These are phyloP conservation scores for Hiodon tergisus DNA, from an alignment of 2,113 vertebrate species.

Conservation along the genomic window DNA sequence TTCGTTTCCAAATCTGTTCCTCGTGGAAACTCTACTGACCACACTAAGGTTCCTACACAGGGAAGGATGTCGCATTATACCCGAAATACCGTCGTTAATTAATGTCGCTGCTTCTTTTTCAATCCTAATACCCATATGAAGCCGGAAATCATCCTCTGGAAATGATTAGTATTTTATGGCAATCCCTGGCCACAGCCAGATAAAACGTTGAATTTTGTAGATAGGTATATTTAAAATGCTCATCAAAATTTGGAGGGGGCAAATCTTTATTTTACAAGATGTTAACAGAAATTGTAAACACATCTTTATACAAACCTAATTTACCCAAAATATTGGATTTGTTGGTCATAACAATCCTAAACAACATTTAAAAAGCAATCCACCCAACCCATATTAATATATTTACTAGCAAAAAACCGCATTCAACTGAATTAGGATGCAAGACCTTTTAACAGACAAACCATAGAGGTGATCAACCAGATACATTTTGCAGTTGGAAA, in stretches of 20 bases:
- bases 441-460: neutral
- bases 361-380: too few species aligned
- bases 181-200: too few species aligned
- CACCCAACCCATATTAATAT: too few species aligned
- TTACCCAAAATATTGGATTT: neutral
- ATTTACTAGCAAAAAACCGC: too few species aligned
- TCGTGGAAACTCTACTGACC: neutral
- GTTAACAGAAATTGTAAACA: neutral
- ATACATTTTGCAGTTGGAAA: neutral
- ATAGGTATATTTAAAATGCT: neutral
- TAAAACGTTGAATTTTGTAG: neutral
- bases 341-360: neutral
- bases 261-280: neutral
- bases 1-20: constrained; percentile 18
- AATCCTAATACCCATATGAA: too few species aligned
- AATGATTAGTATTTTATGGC: too few species aligned
- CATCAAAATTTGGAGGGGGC: neutral
- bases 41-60: neutral
- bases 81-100: too few species aligned
- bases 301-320: neutral
- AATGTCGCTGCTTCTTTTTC: neutral
- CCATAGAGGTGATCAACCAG: neutral
- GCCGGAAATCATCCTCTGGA: too few species aligned
- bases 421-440: too few species aligned
- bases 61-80: neutral